phyloP scores from a whole-genome alignment of 2,888 invertebrate species.

The Paralinhomoeus sp. region DNA sequence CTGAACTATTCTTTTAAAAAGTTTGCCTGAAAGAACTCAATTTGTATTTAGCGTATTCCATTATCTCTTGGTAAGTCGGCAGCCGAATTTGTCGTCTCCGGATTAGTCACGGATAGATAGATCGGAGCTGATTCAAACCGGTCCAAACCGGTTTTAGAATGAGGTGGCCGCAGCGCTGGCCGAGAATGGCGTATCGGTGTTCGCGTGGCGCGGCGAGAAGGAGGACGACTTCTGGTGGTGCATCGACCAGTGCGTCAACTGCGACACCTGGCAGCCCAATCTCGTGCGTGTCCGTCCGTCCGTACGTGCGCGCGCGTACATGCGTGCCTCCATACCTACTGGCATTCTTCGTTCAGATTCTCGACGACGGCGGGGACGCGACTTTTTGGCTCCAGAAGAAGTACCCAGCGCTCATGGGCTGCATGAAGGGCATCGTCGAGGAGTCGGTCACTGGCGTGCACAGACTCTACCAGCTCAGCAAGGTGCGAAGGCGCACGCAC shows the following conservation, averaged over 20 bases:
- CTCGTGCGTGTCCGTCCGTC: constrained; percentile 35
- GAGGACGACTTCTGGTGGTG: constrained; percentile 99
- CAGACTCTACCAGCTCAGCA: constrained; percentile 68
- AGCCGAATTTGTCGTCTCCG: too few relatives aligned
- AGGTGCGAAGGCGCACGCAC: background rate
- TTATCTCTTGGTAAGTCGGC: too few relatives aligned
- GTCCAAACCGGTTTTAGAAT: too few relatives aligned
- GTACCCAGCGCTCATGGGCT: constrained; percentile 42
- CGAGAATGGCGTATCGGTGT: constrained; percentile 59
- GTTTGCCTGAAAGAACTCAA: too few relatives aligned
- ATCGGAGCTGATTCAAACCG: too few relatives aligned
- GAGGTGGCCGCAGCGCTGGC: constrained; percentile 88
- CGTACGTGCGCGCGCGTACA: background rate
- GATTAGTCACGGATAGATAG: too few relatives aligned
- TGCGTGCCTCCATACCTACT: background rate
- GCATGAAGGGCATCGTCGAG: background rate
- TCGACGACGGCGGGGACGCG: constrained; percentile 90
- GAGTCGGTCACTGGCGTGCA: constrained; percentile 48
- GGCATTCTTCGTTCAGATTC: constrained; percentile 27
- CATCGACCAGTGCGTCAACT: constrained; percentile 76
- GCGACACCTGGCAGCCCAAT: constrained; percentile 82
- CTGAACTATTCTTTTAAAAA: too few relatives aligned
- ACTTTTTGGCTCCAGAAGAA: constrained; percentile 87
- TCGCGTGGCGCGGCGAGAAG: constrained; percentile 87
- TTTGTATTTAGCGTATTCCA: too few relatives aligned